A percentile compares a stretch with the other conserved stretches of the same genome.
Conservation (phyloP, 2,888 invertebrate species). For the Pseudococcus viburni region DNA sequence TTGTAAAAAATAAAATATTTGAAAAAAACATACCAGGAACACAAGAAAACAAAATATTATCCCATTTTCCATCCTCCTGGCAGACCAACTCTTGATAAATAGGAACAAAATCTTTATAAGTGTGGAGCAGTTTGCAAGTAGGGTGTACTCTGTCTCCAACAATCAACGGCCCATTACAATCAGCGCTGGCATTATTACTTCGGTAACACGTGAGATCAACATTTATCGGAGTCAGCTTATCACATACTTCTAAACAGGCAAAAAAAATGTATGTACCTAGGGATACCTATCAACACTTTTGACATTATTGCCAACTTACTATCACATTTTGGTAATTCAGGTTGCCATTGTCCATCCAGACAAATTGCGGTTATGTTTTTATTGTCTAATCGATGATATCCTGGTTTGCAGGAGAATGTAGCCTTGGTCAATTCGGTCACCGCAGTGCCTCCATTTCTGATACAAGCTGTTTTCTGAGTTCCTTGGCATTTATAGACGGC, state of each 20-base stretch:
- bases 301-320: neutral
- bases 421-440: neutral
- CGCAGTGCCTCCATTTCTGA: neutral
- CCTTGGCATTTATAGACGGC: neutral
- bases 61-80: slow-evolving; percentile 56
- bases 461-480: neutral
- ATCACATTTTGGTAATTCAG: neutral
- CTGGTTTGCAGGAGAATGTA: neutral
- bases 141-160: neutral
- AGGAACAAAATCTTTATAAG: slow-evolving; percentile 1
- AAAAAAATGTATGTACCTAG: neutral
- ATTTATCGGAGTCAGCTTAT: neutral
- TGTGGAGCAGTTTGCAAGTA: neutral
- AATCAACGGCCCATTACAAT: slow-evolving; percentile 16
- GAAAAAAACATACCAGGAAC: slow-evolving; percentile 33
- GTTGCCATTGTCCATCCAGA: neutral
- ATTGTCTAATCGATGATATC: neutral
- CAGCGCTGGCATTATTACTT: neutral
- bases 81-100: slow-evolving; percentile 35
- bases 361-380: neutral
- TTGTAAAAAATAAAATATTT: neutral
- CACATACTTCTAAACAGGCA: neutral
- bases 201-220: slow-evolving; percentile 17
- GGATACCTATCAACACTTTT: neutral
- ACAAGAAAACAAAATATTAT: slow-evolving; percentile 37